phyloP scores from a whole-genome alignment of 2,797 vertebrate species.

The Carduelis carduelis region DNA sequence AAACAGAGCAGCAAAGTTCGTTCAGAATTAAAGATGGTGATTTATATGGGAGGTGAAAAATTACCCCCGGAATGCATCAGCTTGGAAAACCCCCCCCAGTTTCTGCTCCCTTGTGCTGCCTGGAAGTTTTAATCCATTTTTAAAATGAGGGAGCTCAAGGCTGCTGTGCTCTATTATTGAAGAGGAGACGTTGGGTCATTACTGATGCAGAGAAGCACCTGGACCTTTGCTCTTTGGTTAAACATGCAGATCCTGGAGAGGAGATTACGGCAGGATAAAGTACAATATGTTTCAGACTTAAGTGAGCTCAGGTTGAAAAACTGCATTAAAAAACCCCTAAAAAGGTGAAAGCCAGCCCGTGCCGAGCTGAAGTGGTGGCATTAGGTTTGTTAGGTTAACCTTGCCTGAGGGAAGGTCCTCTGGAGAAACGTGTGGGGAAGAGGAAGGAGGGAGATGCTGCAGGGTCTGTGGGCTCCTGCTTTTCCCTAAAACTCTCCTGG shows the following conservation, averaged over 20 bases:
- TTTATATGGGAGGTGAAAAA: neutral
- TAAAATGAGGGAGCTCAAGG: neutral
- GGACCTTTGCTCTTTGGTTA: constrained; percentile 49
- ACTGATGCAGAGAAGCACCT: constrained; percentile 20
- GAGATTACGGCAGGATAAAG: constrained; percentile 37
- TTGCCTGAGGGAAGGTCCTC: neutral
- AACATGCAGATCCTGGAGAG: neutral
- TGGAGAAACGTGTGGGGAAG: neutral
- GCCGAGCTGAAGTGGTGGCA: neutral
- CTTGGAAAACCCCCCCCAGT: neutral
- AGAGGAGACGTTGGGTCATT: constrained; percentile 4
- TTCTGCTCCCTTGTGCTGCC: neutral
- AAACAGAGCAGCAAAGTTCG: neutral
- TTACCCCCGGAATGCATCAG: neutral
- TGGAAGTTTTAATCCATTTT: constrained; percentile 1
- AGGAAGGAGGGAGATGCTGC: neutral
- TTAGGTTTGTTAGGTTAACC: neutral
- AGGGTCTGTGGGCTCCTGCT: neutral
- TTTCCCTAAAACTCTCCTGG: neutral
- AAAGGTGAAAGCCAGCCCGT: neutral
- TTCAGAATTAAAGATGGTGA: neutral
- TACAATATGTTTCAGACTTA: neutral
- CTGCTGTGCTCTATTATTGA: neutral
- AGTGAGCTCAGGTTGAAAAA: neutral
- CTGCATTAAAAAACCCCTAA: neutral